Conservation (phyloP, 53 echinoderm and acorn worm genomes). For the Zoroaster sp. region DNA sequence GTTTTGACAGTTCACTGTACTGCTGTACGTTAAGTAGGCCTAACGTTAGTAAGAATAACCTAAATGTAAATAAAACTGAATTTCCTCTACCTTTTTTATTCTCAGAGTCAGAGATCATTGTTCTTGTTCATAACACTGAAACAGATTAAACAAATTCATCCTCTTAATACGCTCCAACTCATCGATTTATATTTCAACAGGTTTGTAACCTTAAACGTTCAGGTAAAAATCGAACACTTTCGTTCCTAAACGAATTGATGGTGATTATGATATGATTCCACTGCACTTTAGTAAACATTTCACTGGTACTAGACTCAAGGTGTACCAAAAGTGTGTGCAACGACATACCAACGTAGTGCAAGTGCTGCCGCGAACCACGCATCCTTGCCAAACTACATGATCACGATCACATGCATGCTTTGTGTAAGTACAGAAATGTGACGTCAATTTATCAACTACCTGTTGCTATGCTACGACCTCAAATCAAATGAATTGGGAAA, state of each 20-base stretch:
- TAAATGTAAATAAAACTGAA: too few relatives aligned
- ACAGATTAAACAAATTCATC: background rate
- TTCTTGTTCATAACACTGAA: background rate
- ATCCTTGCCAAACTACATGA: too few relatives aligned
- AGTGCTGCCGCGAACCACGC: too few relatives aligned
- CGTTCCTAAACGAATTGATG: background rate
- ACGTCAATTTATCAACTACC: constrained; percentile 27
- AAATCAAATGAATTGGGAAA: background rate
- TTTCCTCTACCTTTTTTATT: background rate
- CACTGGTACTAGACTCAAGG: background rate
- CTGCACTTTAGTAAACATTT: background rate
- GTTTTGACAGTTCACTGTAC: too few relatives aligned
- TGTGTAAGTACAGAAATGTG: background rate
- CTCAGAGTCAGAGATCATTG: constrained; percentile 20
- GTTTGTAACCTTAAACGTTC: background rate
- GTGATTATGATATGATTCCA: background rate
- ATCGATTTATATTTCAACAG: background rate
- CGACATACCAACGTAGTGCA: too few relatives aligned
- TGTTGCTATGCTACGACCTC: background rate
- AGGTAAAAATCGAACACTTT: background rate
- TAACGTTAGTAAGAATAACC: too few relatives aligned
- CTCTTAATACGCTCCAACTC: background rate
- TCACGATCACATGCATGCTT: too few relatives aligned
- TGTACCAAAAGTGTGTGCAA: background rate
- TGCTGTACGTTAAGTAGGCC: too few relatives aligned